Evolutionary conservation across 2,113 vertebrate species (phyloP).

Genomic region (Pardalotus punctatus): DNA sequence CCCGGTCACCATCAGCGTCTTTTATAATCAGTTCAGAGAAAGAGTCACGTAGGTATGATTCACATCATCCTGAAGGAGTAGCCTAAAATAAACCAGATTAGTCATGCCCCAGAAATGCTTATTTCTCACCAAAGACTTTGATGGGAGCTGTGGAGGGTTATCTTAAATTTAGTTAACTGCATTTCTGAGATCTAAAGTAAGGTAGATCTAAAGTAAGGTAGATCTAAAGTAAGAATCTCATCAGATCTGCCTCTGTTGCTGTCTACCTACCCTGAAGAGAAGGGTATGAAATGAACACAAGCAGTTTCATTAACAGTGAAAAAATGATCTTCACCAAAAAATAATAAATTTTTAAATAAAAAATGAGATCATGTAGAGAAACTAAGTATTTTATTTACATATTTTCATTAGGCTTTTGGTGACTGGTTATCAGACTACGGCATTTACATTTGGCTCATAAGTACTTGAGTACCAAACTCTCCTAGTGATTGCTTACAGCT

Average conservation of each 20-base stretch:
- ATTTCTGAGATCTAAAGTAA: neutral
- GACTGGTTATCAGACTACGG: neutral
- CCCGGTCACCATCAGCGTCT: neutral
- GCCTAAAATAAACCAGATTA: slow-evolving; percentile 22
- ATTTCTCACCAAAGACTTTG: slow-evolving; percentile 3
- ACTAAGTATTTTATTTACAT: neutral
- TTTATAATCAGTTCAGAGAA: neutral
- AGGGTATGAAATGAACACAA: neutral
- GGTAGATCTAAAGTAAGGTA: neutral
- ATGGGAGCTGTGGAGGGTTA: neutral
- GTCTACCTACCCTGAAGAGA: neutral
- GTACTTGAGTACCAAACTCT: neutral
- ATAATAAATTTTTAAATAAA: neutral
- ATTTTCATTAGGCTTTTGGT: neutral
- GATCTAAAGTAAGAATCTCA: neutral
- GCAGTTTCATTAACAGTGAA: neutral
- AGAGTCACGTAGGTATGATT: neutral
- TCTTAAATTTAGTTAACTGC: neutral
- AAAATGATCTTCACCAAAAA: neutral
- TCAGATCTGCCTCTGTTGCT: neutral
- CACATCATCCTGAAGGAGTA: neutral
- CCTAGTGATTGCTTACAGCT: neutral
- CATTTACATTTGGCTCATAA: neutral
- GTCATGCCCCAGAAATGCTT: slow-evolving; percentile 1
- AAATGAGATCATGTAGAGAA: neutral